Conservation (phyloP, 2,888 invertebrate genomes). For the Chirona hameri region DNA sequence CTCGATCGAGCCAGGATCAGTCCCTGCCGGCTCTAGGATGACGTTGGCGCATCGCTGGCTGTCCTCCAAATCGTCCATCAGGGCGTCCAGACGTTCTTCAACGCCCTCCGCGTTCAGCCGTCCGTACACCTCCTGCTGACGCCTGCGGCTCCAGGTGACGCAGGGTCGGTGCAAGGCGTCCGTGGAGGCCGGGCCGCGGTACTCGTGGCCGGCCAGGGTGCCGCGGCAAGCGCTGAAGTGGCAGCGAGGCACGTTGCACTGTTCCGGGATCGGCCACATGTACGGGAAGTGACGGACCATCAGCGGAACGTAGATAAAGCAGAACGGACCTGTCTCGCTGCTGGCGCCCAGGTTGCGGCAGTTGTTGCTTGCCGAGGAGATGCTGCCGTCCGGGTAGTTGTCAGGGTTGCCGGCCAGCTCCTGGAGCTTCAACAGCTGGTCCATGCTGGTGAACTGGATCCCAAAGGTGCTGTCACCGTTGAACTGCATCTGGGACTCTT, state of each 20-base stretch:
- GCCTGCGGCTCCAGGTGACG: background rate
- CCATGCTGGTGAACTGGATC: background rate
- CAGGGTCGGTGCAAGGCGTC: background rate
- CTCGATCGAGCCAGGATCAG: background rate
- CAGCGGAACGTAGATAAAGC: background rate
- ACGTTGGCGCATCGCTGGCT: background rate
- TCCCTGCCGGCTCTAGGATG: background rate
- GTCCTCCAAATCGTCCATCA: background rate
- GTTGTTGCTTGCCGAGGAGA: slow-evolving; percentile 1
- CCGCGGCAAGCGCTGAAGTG: slow-evolving; percentile 3
- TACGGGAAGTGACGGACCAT: background rate
- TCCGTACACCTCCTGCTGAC: background rate
- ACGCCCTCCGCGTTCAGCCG: background rate
- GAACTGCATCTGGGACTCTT: background rate
- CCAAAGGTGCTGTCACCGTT: background rate
- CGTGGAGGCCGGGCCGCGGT: background rate
- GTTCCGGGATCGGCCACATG: background rate
- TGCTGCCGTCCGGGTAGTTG: slow-evolving; percentile 23
- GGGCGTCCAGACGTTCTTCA: background rate
- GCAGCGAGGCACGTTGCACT: background rate
- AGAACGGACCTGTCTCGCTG: slow-evolving; percentile 2
- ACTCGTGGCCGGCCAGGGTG: slow-evolving; percentile 25
- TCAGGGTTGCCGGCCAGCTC: background rate
- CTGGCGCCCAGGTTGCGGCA: slow-evolving; percentile 5
- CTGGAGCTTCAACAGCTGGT: background rate